A percentile compares a stretch with the other conserved stretches of the same genome.
Evolutionary conservation across 2,113 vertebrate genomes (phyloP).

Genomic region (Neogobius melanostomus): DNA sequence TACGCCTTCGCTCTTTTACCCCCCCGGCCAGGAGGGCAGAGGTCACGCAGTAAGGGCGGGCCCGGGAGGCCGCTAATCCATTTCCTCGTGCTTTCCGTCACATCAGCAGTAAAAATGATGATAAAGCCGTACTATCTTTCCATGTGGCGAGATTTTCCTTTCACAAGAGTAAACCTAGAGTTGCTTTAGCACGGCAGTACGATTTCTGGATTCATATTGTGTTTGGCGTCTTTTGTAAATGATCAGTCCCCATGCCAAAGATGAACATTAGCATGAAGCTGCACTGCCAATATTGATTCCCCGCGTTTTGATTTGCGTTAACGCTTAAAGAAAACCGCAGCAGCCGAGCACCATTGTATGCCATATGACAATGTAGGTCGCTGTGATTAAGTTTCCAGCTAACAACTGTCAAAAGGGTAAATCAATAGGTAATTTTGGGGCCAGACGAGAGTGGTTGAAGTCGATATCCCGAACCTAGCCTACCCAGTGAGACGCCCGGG

Average conservation of each 20-base stretch:
- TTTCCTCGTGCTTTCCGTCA: constrained; percentile 2
- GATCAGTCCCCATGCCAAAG: neutral
- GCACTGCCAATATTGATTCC: constrained; percentile 51
- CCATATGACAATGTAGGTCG: constrained; percentile 72
- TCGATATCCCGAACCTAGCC: constrained; percentile 68
- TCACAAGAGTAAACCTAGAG: neutral
- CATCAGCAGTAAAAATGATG: neutral
- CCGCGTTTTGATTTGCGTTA: constrained; percentile 21
- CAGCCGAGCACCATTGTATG: constrained; percentile 55
- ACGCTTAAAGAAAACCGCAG: constrained; percentile 34
- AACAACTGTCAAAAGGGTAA: constrained; percentile 77
- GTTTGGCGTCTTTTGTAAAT: constrained; percentile 5
- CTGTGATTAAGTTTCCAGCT: constrained; percentile 75
- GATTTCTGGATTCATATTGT: neutral
- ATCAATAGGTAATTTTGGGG: constrained; percentile 78
- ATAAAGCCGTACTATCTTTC: neutral
- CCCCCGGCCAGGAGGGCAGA: neutral
- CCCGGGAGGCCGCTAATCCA: neutral
- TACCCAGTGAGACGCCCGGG: constrained; percentile 48
- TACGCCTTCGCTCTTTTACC: neutral
- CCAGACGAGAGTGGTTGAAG: constrained; percentile 63
- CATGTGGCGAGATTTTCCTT: neutral
- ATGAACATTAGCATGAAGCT: constrained; percentile 14
- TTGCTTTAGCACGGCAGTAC: neutral
- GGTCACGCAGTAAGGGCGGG: neutral